Percentiles rank a stretch among this genome's conserved stretches.
Conservation (phyloP, 2,113 vertebrate species). For the Campylomormyrus numenius region DNA sequence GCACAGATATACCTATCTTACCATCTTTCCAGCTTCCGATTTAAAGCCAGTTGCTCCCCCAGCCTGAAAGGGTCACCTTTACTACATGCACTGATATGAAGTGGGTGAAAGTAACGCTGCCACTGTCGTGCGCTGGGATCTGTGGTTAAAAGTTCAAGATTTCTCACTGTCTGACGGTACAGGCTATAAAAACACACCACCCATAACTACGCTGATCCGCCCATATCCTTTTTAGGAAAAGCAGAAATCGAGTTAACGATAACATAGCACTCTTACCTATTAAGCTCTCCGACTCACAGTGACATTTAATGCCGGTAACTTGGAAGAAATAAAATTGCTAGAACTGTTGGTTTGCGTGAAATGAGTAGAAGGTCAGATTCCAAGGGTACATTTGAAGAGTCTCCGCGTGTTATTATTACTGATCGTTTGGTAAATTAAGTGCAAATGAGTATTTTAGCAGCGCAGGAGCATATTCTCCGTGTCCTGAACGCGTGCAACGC, state of each 20-base stretch:
- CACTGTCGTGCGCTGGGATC: slow-evolving; percentile 9
- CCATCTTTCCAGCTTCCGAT: slow-evolving; percentile 39
- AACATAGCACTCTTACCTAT: not conserved
- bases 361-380: not conserved
- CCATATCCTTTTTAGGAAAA: not conserved
- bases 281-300: not conserved
- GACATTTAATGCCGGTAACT: not conserved
- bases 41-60: not conserved
- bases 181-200: slow-evolving; percentile 36
- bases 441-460: not conserved
- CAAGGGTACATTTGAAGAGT: not conserved
- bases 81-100: slow-evolving; percentile 23
- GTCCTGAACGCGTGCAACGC: not conserved
- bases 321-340: not conserved
- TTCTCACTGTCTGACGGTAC: not conserved
- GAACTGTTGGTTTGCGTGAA: not conserved
- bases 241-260: not conserved
- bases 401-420: not conserved
- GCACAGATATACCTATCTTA: slow-evolving; percentile 29
- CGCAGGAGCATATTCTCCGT: not conserved
- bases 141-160: slow-evolving; percentile 23
- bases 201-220: slow-evolving; percentile 33
- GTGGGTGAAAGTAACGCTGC: slow-evolving; percentile 16
- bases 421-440: not conserved
- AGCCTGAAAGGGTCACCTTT: slow-evolving; percentile 38